Conservation (phyloP, 2,113 vertebrate species). For the Tragelaphus buxtoni region DNA sequence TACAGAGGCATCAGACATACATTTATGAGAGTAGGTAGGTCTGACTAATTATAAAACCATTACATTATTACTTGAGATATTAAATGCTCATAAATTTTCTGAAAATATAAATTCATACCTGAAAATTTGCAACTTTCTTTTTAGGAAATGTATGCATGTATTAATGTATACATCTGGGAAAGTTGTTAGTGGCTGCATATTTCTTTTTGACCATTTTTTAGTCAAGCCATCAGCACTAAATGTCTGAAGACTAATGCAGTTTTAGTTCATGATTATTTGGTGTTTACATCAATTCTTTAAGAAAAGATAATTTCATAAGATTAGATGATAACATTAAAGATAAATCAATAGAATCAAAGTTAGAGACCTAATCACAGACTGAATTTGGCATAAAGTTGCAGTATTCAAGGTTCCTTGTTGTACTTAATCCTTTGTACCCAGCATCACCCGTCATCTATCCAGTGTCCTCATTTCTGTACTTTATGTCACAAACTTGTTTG, state of each 20-base stretch:
- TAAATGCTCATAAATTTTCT: neutral
- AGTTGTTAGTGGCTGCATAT: neutral
- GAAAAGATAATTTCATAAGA: neutral
- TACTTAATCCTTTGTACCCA: neutral
- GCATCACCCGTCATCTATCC: neutral
- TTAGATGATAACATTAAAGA: neutral
- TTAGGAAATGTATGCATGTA: neutral
- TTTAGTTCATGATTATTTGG: neutral
- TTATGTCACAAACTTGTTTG: slow-evolving; percentile 19
- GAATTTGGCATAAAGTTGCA: neutral
- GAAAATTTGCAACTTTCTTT: neutral
- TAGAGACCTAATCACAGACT: neutral
- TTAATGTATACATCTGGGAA: neutral
- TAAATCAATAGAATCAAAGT: neutral
- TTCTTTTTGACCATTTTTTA: neutral
- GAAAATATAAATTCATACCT: neutral
- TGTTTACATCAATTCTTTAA: neutral
- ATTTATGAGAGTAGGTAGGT: neutral
- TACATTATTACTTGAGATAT: neutral
- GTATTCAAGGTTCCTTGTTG: neutral
- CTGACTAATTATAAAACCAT: neutral
- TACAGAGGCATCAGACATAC: neutral
- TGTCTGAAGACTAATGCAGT: neutral
- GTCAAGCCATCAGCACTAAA: neutral
- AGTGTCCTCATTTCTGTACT: neutral